Evolutionary conservation across 2,113 vertebrate species (phyloP), one percentile per base, ranked within the genome.

Genomic region (Phocoena sinus): DNA sequence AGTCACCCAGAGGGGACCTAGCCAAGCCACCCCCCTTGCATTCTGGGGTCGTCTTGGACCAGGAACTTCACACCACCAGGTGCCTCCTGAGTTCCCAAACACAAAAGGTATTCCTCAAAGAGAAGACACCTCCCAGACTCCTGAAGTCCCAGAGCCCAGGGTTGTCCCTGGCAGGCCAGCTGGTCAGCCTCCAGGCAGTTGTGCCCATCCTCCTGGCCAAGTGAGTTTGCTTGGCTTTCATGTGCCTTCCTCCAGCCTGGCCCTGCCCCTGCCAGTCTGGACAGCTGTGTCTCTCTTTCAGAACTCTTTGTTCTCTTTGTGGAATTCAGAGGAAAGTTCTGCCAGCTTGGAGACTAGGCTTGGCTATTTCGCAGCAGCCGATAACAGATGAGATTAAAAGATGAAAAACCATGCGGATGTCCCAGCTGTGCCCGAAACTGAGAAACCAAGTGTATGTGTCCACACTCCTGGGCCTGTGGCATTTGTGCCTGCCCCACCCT

Each of bases 341-440:
- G 95, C 97, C 95, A 95, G 91, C 65, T 86, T 79, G 65, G 81
- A 92, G 84, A 38, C 80, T 12, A 41, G 93, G 68, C 81, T 83
- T 33, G 10, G 79, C 58, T 77, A 9, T 71, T 95, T 97, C 92
- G 87, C 65, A 62, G 87, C 87, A 95, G 81, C 85, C 93, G 91
- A 95, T 97, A 95, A 86, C 91, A 89, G 92, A 95, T 93, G 92
- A 89, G 89, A 89, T 91, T 93, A 95, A 94, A 85, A 93, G 77
- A 95, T 91, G 91, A 95, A 96, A 96, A 84, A 6, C 5, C 28
- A 3, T 5, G 25, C 90, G 63, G 65, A 93, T 71, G 87, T 63
- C 94, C 41, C 9, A 17, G 77, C 50, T 85, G 67, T 4, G 91
- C 70, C 79, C 23, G 3, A 88, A 84, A 84, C 17, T 1, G 6